Base-by-base conservation (phyloP, 2,888 invertebrate species). In the Macaria liturata region DNA sequence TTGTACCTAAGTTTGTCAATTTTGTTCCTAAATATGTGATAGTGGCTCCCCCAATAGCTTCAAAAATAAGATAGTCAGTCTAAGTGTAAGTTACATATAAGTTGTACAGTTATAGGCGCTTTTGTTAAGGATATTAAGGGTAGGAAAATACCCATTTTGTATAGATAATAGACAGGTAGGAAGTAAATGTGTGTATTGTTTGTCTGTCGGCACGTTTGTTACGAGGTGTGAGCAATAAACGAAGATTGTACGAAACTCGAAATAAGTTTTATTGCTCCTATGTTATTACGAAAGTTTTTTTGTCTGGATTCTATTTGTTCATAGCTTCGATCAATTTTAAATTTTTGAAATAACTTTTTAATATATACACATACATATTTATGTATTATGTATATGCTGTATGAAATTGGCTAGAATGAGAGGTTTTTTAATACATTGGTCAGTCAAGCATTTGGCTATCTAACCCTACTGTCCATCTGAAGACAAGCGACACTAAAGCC, bases 151-250 rank as follows among this genome's bases (percentile, higher is more conserved):
- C 32, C 46, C 50, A 43, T 43, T 52, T 46, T 56, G 46, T 45
- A 32, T 6, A 8, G 42, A 52, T 56, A 60, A 42, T 30, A 39
- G 42, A 52, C 60, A 60, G 60, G 60, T 60, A 56, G 51, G 43
- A 59, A 52, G 59, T 49, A 37, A 62, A 39, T 30, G 48, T 31
- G 49, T 49, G 42, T 9, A 49, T 59, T 59, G 59, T 62, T n/a
- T 46, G 57, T 55, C 32, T 54, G 64, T 64, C 69, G 68, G 67
- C 50, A 42, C 65, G 52, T 66, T 67, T 70, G 63, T 65, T 48
- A n/a, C n/a, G 43, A 54, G 37, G 46, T 55, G 55, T 59, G 47
- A 54, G 44, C 40, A 45, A 40, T 44, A 53, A 46, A 57, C 5
- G 9, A n/a, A 34, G 5, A 42, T 42, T 32, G 30, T 30, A 8